Evolutionary conservation across 2,113 vertebrate genomes (phyloP).

Genomic region (Australoheros scitulus): DNA sequence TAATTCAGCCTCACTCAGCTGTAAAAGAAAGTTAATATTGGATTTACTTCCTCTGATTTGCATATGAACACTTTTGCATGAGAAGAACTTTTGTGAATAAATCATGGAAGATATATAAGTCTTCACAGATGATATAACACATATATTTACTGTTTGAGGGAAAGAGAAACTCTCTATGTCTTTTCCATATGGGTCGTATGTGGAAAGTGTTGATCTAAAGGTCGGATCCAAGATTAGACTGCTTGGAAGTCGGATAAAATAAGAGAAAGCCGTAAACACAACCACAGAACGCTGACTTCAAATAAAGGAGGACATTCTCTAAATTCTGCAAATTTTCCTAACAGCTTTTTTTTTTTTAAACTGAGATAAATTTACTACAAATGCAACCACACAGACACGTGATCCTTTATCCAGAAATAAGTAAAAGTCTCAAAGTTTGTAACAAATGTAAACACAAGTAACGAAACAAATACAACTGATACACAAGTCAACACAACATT

Average conservation of each 20-base stretch:
- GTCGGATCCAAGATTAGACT: constrained; percentile 22
- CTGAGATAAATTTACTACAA: background rate
- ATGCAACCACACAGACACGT: background rate
- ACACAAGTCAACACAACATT: background rate
- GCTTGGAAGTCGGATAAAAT: background rate
- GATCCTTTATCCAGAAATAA: background rate
- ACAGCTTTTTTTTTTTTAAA: background rate
- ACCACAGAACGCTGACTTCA: background rate
- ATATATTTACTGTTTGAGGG: background rate
- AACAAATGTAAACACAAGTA: background rate
- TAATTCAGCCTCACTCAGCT: constrained; percentile 1
- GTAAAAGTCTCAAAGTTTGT: background rate
- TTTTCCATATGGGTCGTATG: background rate
- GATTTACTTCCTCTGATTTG: background rate
- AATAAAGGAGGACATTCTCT: background rate
- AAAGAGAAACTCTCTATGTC: background rate
- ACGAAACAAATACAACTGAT: background rate
- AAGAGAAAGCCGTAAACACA: background rate
- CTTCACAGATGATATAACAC: background rate
- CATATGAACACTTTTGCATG: background rate
- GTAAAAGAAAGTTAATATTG: background rate
- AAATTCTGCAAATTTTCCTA: background rate
- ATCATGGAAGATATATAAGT: background rate
- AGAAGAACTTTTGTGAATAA: background rate
- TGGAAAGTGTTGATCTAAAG: constrained; percentile 20